A percentile compares a stretch with the other conserved stretches of the same genome.
These are phyloP conservation scores for Drosophila mettleri DNA, from an alignment of 2,888 invertebrate species.

Conservation along the genomic window DNA sequence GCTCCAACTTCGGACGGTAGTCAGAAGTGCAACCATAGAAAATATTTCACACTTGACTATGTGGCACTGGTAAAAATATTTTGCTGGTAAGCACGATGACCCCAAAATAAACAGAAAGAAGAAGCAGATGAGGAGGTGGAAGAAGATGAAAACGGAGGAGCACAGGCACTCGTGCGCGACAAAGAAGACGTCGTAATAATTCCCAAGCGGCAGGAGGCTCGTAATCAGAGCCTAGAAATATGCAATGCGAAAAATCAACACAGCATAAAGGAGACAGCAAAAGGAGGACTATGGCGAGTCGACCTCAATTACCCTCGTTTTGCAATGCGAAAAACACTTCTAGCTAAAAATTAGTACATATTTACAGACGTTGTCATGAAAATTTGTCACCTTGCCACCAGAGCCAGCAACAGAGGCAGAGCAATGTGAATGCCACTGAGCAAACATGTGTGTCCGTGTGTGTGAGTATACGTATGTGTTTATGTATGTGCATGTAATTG, in stretches of 20 bases:
- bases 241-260: slow-evolving; percentile 79
- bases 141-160: background rate
- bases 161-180: slow-evolving; percentile 62
- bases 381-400: slow-evolving; percentile 76
- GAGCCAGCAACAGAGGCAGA: slow-evolving; percentile 25
- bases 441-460: slow-evolving; percentile 54
- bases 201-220: slow-evolving; percentile 41
- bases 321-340: slow-evolving; percentile 51
- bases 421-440: slow-evolving; percentile 60
- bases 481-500: slow-evolving; percentile 57
- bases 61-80: slow-evolving; percentile 63
- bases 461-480: slow-evolving; percentile 17
- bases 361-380: slow-evolving; percentile 79
- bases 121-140: background rate
- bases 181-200: slow-evolving; percentile 73
- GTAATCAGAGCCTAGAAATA: slow-evolving; percentile 71
- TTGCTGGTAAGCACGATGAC: slow-evolving; percentile 77
- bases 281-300: slow-evolving; percentile 38
- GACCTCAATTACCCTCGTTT: slow-evolving; percentile 77
- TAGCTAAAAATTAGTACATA: slow-evolving; percentile 70
- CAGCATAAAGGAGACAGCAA: slow-evolving; percentile 43
- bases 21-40: slow-evolving; percentile 72
- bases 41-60: slow-evolving; percentile 72
- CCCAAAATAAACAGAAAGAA: slow-evolving; percentile 72
- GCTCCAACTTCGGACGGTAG: slow-evolving; percentile 68